phyloP scores from a whole-genome alignment of 2,888 invertebrate genomes.

The Machimus rusticus region DNA sequence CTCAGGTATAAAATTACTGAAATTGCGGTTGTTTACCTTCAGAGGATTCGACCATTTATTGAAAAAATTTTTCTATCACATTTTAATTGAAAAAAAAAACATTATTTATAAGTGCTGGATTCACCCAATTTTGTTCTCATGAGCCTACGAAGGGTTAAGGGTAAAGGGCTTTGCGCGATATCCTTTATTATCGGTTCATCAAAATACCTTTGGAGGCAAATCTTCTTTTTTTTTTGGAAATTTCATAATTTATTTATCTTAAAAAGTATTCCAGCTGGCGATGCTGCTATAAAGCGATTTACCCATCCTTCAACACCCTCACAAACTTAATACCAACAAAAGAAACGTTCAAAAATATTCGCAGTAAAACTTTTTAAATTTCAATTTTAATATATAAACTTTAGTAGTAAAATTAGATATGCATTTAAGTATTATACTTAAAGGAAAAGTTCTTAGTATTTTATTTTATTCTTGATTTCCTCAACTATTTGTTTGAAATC shows the following conservation, averaged over 20 bases:
- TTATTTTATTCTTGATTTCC: too few species aligned
- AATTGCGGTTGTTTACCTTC: not conserved
- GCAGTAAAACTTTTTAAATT: too few species aligned
- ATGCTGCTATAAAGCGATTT: not conserved
- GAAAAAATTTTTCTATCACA: not conserved
- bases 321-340: not conserved
- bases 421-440: too few species aligned
- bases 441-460: too few species aligned
- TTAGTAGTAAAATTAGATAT: too few species aligned
- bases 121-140: not conserved
- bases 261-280: not conserved
- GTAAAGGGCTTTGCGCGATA: not conserved
- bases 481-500: too few species aligned
- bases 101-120: not conserved
- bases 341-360: too few species aligned
- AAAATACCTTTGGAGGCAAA: not conserved
- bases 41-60: not conserved
- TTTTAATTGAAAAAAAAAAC: not conserved
- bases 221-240: not conserved
- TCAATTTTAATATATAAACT: too few species aligned
- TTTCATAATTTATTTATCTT: not conserved
- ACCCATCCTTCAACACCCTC: not conserved
- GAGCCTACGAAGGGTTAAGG: not conserved
- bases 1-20: not conserved
- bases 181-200: not conserved